Percentiles rank a stretch among this genome's conserved stretches.
phyloP scores from a whole-genome alignment of 2,888 invertebrate genomes.

The Fragum whitleyi region DNA sequence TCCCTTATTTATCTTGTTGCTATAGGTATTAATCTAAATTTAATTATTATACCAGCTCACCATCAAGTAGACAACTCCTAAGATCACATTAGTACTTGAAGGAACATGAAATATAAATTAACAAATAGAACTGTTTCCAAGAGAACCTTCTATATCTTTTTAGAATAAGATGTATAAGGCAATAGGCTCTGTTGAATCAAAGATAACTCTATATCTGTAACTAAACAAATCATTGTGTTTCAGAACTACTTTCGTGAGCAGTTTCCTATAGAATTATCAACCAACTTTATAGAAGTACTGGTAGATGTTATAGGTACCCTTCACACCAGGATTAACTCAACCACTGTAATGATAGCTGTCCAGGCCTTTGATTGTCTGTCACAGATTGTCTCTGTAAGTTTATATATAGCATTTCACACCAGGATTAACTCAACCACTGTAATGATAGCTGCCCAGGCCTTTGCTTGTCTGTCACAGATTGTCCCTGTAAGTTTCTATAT shows the following conservation, averaged over 20 bases:
- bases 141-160: too few relatives aligned
- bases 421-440: slow-evolving; percentile 4
- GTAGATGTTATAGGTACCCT: background rate
- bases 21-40: too few relatives aligned
- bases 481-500: background rate
- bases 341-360: background rate
- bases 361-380: slow-evolving; percentile 7
- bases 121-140: too few relatives aligned
- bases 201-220: too few relatives aligned
- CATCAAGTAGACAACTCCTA: too few relatives aligned
- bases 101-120: too few relatives aligned
- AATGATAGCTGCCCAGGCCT: background rate
- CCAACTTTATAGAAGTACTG: slow-evolving; percentile 2
- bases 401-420: background rate
- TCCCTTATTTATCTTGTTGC: too few relatives aligned
- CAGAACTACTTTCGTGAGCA: slow-evolving; percentile 9
- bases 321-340: background rate
- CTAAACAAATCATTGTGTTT: too few relatives aligned
- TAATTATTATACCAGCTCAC: too few relatives aligned
- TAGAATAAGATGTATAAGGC: too few relatives aligned
- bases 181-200: too few relatives aligned
- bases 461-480: slow-evolving; percentile 7
- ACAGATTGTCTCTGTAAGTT: slow-evolving; percentile 7
- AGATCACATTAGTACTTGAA: too few relatives aligned
- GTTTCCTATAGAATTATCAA: slow-evolving; percentile 4